Conservation (phyloP, 2,888 invertebrate species). For the Lithophane socia region DNA sequence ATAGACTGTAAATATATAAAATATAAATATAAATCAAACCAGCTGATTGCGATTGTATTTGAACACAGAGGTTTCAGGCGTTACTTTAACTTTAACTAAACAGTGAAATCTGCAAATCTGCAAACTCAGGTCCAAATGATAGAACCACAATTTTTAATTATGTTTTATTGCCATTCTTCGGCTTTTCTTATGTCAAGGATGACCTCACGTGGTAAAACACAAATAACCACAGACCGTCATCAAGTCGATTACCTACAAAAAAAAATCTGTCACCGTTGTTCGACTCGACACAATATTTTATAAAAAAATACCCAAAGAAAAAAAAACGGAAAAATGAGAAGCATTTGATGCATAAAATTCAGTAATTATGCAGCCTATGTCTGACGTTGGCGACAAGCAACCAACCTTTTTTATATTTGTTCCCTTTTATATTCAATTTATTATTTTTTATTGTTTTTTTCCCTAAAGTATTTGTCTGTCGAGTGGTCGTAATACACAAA, state of each 20-base stretch:
- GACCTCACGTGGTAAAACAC: neutral
- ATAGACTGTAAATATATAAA: too few relatives aligned
- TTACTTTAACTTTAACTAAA: neutral
- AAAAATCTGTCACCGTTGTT: too few relatives aligned
- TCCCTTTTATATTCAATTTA: too few relatives aligned
- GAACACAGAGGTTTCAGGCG: neutral
- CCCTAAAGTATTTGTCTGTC: too few relatives aligned
- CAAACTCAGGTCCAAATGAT: too few relatives aligned
- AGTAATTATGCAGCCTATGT: too few relatives aligned
- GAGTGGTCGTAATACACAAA: too few relatives aligned
- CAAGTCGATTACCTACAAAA: too few relatives aligned
- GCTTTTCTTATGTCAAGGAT: neutral
- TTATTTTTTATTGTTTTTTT: too few relatives aligned
- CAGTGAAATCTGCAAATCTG: neutral
- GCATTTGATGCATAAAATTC: neutral
- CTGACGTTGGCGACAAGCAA: too few relatives aligned
- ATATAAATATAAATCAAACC: neutral
- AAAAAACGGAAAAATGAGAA: neutral
- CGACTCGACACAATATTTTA: too few relatives aligned
- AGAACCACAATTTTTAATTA: neutral
- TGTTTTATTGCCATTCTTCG: neutral
- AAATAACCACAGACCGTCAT: neutral
- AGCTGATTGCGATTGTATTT: neutral
- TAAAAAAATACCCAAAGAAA: neutral
- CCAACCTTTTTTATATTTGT: too few relatives aligned